phyloP scores from a whole-genome alignment of 1,140 invertebrate genomes.

The Coptotermes formosanus region DNA sequence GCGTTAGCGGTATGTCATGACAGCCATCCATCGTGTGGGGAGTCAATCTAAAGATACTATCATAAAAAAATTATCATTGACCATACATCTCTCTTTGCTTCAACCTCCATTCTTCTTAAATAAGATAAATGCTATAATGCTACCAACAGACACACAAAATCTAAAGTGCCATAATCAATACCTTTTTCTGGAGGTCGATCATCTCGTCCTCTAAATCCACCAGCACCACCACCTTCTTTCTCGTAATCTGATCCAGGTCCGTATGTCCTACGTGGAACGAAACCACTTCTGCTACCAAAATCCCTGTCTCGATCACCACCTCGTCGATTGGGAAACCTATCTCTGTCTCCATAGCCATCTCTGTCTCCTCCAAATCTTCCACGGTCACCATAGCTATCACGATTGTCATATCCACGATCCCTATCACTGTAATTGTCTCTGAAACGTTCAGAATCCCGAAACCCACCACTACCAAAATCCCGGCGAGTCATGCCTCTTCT shows the following conservation, averaged over 20 bases:
- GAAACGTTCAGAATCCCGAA: constrained; percentile 38
- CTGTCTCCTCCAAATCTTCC: constrained; percentile 38
- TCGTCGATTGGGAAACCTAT: constrained; percentile 33
- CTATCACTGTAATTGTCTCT: constrained; percentile 38
- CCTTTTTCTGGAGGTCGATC: constrained; percentile 20
- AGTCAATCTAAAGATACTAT: no score
- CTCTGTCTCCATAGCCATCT: constrained; percentile 40
- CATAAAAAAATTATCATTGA: no score
- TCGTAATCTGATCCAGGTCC: not conserved
- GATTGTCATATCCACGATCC: constrained; percentile 36
- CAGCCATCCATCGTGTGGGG: no score
- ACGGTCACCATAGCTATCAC: constrained; percentile 41
- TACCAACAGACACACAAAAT: no score
- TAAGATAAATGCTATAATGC: no score
- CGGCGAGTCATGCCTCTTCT: constrained; percentile 17
- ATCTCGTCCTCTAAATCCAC: constrained; percentile 39
- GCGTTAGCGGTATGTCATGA: no score
- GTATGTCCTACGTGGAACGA: constrained; percentile 39
- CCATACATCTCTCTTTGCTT: no score
- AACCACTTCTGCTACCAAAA: constrained; percentile 41
- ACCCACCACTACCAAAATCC: constrained; percentile 42
- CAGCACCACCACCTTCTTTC: constrained; percentile 35
- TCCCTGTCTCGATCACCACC: constrained; percentile 43
- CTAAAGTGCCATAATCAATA: not conserved
- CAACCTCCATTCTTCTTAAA: no score